phyloP scores from a whole-genome alignment of 2,888 invertebrate genomes.

The Caenorhabditis angaria region DNA sequence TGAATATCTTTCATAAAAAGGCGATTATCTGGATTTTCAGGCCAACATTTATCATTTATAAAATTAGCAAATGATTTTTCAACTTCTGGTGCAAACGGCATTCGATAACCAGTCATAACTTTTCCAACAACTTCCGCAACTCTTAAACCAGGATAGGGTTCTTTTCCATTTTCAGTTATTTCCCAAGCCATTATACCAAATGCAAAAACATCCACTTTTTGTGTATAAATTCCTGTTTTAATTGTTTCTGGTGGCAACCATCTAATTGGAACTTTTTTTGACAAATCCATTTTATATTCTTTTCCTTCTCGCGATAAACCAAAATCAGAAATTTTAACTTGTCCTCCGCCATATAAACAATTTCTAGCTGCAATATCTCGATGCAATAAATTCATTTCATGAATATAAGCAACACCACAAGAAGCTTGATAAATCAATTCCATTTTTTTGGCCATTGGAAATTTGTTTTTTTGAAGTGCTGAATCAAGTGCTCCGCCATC shows the following conservation, averaged over 20 bases:
- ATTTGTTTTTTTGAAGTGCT: constrained; percentile 45
- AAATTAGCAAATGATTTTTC: constrained; percentile 3
- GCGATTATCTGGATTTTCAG: constrained; percentile 10
- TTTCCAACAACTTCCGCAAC: constrained; percentile 36
- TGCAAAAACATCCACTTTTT: constrained; percentile 46
- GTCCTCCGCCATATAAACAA: constrained; percentile 42
- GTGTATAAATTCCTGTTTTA: constrained; percentile 20
- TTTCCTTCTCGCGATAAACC: constrained; percentile 35
- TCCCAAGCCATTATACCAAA: constrained; percentile 46
- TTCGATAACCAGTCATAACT: constrained; percentile 38
- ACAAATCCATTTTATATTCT: constrained; percentile 34
- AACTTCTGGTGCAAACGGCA: constrained; percentile 16
- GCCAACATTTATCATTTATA: constrained; percentile 13
- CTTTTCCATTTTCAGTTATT: constrained; percentile 43
- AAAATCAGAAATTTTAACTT: constrained; percentile 49
- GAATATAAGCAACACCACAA: constrained; percentile 54
- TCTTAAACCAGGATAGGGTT: constrained; percentile 53
- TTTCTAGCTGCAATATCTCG: constrained; percentile 48
- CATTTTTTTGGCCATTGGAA: constrained; percentile 33
- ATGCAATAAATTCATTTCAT: constrained; percentile 33
- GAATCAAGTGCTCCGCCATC: constrained; percentile 51
- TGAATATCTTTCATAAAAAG: constrained; percentile 15
- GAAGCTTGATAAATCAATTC: constrained; percentile 55
- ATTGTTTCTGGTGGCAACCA: constrained; percentile 50
- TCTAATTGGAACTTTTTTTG: constrained; percentile 45